Base-by-base conservation (phyloP, 1,140 invertebrate species). In the Rhysida immarginata region DNA sequence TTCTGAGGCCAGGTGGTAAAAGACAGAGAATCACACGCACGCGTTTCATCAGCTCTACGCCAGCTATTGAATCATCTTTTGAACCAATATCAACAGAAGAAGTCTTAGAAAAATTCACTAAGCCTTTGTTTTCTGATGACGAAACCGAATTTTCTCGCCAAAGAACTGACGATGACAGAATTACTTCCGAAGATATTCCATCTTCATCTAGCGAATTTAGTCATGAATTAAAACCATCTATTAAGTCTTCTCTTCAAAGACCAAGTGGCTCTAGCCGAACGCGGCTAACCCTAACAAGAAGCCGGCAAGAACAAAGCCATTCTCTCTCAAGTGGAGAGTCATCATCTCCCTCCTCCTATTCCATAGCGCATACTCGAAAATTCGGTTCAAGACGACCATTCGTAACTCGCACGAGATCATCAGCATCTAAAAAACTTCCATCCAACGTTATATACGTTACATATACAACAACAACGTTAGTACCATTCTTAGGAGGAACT, bases 401-500 rank as follows among this genome's bases (percentile, higher is more conserved):
- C 21, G 8, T 20, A 11, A 48, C 11, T 18, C 14, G 14, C 23
- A 48, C 8, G 11, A 13, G 45, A 13, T 48, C 45, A 13, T 48
- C 45, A 14, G 21, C n/a, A n/a, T n/a, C 14, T 13, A 48, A 48
- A 48, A 2, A 13, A 2, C 43, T 57, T 13, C 58, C 63, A 1
- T 61, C 63, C 13, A 63, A 63, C 23, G 60, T 65, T 2, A 59
- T 66, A 2, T 66, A 60, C 42, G 61, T 61, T 16, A 64, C 61
- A 18, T 67, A 59, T 50, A 60, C 62, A 41, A 67, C 63, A 11
- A 64, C 62, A 11, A 65, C 62, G 0, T 56, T 60, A 2, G 55
- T 67, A 18, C 63, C 64, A 14, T 61, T 67, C 29, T 58, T 66
- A 43, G 64, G 64, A 44, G 65, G 63, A 1, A 58, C 62, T 25